Evolutionary conservation across 2,888 invertebrate genomes (phyloP).

Genomic region (Synergus japonicus): DNA sequence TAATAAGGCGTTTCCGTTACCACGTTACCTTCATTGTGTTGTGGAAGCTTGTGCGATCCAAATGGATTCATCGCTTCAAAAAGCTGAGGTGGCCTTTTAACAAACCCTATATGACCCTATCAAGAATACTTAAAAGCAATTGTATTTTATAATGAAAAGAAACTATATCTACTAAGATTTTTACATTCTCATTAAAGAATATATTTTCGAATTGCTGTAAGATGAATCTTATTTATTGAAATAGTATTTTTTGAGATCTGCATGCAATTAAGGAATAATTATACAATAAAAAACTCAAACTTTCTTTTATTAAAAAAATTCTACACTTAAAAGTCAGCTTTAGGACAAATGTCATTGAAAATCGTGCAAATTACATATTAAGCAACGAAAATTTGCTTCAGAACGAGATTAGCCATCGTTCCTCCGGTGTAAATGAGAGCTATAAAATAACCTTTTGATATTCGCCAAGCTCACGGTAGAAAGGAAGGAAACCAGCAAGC

Average conservation of each 20-base stretch:
- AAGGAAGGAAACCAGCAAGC: constrained; percentile 42
- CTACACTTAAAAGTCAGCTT: too few relatives aligned
- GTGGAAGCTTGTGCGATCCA: not conserved
- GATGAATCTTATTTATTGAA: not conserved
- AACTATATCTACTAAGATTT: not conserved
- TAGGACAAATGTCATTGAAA: not conserved
- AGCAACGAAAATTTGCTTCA: not conserved
- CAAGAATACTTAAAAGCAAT: not conserved
- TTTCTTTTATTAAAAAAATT: too few relatives aligned
- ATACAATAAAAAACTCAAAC: too few relatives aligned
- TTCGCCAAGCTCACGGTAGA: constrained; percentile 32
- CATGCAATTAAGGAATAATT: too few relatives aligned
- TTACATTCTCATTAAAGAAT: not conserved
- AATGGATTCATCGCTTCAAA: constrained; percentile 21
- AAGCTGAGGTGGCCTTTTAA: not conserved
- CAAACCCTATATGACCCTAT: not conserved
- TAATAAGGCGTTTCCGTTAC: constrained; percentile 22
- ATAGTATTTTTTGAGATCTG: not conserved
- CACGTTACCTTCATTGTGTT: constrained; percentile 29
- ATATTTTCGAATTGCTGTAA: not conserved
- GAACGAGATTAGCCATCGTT: constrained; percentile 13
- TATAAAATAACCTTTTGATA: constrained; percentile 38
- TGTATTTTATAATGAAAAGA: constrained; percentile 16
- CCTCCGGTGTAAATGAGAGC: constrained; percentile 10
- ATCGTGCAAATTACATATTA: not conserved